Conservation (phyloP, 2,797 vertebrate species). For the Platyrinchus mystaceus region DNA sequence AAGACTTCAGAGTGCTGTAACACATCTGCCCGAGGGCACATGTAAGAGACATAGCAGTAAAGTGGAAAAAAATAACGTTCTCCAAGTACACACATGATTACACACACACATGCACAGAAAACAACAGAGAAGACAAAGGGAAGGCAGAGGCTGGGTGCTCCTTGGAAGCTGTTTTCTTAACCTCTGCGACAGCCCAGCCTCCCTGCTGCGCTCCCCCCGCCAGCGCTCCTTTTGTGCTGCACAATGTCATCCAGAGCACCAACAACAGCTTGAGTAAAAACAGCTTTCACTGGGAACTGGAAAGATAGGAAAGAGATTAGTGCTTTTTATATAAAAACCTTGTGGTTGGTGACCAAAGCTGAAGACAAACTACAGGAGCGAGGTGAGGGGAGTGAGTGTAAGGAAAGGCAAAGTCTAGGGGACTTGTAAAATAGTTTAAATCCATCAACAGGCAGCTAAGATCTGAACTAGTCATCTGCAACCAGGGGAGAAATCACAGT, state of each 20-base stretch:
- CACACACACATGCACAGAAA: neutral
- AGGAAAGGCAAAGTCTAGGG: conserved; percentile 2
- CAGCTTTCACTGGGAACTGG: conserved; percentile 41
- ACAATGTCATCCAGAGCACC: conserved; percentile 53
- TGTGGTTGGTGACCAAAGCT: conserved; percentile 21
- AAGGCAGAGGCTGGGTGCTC: conserved; percentile 34
- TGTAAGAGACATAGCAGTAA: neutral
- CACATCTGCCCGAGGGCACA: neutral
- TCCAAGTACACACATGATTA: neutral
- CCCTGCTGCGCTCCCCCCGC: neutral
- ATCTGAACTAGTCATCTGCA: conserved; percentile 56
- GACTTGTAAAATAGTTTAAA: neutral
- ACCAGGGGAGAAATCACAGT: conserved; percentile 43
- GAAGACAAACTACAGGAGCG: conserved; percentile 15
- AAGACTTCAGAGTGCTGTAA: neutral
- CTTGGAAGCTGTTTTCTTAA: conserved; percentile 70
- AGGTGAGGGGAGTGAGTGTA: neutral
- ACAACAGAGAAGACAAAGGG: neutral
- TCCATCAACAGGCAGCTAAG: conserved; percentile 49
- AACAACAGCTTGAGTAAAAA: conserved; percentile 64
- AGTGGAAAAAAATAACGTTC: neutral
- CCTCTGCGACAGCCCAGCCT: conserved; percentile 7
- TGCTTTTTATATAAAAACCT: conserved; percentile 16
- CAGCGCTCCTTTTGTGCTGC: conserved; percentile 29
- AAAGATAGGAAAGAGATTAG: conserved; percentile 53